These are phyloP conservation scores for Grantiella picta DNA, from an alignment of 2,113 vertebrate species.

Conservation along the genomic window DNA sequence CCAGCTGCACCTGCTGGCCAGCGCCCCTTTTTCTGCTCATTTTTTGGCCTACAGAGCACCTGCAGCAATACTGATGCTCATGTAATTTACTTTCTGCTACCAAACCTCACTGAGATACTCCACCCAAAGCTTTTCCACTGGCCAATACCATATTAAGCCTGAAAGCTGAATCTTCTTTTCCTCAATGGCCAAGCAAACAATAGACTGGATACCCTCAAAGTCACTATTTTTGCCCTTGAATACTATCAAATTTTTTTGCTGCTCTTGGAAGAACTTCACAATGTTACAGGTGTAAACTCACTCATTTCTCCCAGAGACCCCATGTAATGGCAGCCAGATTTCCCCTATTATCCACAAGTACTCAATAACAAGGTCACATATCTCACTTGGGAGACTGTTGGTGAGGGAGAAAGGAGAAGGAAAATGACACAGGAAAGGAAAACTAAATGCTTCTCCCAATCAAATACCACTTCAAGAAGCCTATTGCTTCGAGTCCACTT, in stretches of 20 bases:
- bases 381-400: neutral
- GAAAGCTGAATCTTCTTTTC: neutral
- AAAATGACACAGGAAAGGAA: neutral
- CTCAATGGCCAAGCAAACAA: neutral
- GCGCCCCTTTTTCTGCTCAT: neutral
- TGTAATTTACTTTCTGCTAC: neutral
- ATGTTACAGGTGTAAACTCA: neutral
- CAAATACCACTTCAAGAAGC: neutral
- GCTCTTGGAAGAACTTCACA: neutral
- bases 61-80: neutral
- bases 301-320: neutral
- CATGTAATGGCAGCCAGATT: neutral
- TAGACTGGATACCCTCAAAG: neutral
- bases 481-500: neutral
- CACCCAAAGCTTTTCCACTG: neutral
- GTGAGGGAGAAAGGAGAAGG: neutral
- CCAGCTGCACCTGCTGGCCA: neutral
- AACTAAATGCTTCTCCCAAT: neutral
- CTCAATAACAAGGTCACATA: neutral
- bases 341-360: neutral
- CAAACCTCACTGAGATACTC: neutral
- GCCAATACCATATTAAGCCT: neutral
- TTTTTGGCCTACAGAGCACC: neutral
- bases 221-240: neutral
- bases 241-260: neutral